Evolutionary conservation across 2,113 vertebrate species (phyloP).

Genomic region (Andinoacara biseriatus): DNA sequence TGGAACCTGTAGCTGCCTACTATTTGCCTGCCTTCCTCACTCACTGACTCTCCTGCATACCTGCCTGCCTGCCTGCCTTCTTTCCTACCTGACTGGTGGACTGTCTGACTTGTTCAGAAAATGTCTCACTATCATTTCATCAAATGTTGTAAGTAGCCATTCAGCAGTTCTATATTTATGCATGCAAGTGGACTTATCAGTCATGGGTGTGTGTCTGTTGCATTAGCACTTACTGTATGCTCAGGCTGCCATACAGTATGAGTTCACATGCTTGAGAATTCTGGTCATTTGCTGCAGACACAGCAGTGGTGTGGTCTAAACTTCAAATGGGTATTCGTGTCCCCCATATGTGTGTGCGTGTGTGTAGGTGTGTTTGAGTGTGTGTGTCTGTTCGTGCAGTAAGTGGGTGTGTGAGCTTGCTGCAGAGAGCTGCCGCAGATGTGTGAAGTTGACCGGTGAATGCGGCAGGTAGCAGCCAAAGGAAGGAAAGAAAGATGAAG

Average conservation of each 20-base stretch:
- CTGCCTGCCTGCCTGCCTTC: slow-evolving; percentile 25
- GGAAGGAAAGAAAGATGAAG: slow-evolving; percentile 13
- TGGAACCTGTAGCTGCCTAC: slow-evolving; percentile 77
- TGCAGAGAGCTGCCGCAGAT: slow-evolving; percentile 74
- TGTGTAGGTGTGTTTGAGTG: slow-evolving; percentile 11
- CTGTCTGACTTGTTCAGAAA: slow-evolving; percentile 72
- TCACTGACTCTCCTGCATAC: slow-evolving; percentile 55
- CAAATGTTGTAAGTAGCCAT: slow-evolving; percentile 93
- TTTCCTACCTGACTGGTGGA: slow-evolving; percentile 35
- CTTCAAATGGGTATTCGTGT: slow-evolving; percentile 43
- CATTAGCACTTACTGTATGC: slow-evolving; percentile 14
- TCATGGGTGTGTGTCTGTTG: slow-evolving; percentile 10
- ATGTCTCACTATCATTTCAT: slow-evolving; percentile 97
- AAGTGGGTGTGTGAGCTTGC: slow-evolving; percentile 65
- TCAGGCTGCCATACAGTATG: slow-evolving; percentile 18
- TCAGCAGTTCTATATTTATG: slow-evolving; percentile 36
- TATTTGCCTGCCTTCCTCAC: slow-evolving; percentile 36
- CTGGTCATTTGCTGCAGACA: slow-evolving; percentile 14
- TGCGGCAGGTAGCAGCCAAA: slow-evolving; percentile 72
- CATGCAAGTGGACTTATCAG: slow-evolving; percentile 1
- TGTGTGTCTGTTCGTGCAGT: slow-evolving; percentile 26
- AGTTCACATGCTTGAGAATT: slow-evolving; percentile 19
- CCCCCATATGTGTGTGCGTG: slow-evolving; percentile 27
- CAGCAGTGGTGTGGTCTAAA: slow-evolving; percentile 37
- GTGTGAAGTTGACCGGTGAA: slow-evolving; percentile 73